Percentiles rank a stretch among this genome's conserved stretches.
These are phyloP conservation scores for Tanytarsus gracilentus DNA, from an alignment of 2,888 invertebrate genomes.

Conservation along the genomic window DNA sequence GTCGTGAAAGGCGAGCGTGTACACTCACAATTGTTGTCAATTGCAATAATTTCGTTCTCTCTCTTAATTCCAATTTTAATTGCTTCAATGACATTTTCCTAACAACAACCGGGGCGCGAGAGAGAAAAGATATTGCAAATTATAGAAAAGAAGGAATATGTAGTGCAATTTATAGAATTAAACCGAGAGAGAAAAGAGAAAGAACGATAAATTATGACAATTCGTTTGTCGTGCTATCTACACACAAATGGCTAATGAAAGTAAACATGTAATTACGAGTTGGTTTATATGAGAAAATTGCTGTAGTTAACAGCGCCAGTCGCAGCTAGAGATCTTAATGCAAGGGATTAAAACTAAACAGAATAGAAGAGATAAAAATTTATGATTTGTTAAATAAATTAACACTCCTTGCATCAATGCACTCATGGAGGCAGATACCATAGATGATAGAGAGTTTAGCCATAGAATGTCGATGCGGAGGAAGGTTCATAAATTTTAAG, in stretches of 20 bases:
- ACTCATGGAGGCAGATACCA: neutral
- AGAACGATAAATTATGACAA: slow-evolving; percentile 2
- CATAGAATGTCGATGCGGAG: no score
- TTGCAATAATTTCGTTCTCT: neutral
- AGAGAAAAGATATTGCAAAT: neutral
- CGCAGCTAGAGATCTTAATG: no score
- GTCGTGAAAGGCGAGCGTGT: slow-evolving; percentile 1
- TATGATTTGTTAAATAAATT: no score
- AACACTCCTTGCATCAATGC: no score
- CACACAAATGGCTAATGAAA: neutral
- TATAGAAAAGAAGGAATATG: no score
- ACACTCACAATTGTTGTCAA: neutral
- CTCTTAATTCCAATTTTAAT: neutral
- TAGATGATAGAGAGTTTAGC: neutral
- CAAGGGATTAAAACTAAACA: neutral
- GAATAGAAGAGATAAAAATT: no score
- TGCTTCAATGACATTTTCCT: neutral
- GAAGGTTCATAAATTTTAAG: slow-evolving; percentile 6
- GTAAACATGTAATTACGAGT: neutral
- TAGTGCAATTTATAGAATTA: neutral
- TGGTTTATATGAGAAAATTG: no score
- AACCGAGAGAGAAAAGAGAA: neutral
- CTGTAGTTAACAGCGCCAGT: no score
- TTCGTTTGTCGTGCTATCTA: neutral
- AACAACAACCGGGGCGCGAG: neutral